Evolutionary conservation across 2,888 invertebrate genomes (phyloP), one percentile per base, ranked within the genome.

Genomic region (Torymus tubicola): DNA sequence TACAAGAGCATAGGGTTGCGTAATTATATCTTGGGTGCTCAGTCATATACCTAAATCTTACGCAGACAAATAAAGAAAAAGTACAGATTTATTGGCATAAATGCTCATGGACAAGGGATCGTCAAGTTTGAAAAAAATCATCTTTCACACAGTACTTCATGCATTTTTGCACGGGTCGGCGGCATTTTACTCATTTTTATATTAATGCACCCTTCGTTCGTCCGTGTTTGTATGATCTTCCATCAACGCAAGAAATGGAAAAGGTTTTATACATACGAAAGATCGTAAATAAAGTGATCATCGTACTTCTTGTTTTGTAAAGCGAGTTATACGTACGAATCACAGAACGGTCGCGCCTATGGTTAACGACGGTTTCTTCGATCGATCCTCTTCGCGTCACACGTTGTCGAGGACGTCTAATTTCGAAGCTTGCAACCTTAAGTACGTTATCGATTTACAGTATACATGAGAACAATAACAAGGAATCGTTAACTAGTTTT

Each of bases 381-480:
- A 72, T 72, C 72, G 63, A 72, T 65, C 73, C 57, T 55, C 64
- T 64, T 52, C 13, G 24, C 24, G 53, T 52, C 16, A n/a, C 24
- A 14, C 18, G 21, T 60, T 5, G 4, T 11, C 8, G 57, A 13
- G 52, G n/a, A 2, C 72, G 63, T 72, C 72, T 72, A 65, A 73
- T 73, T 73, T 73, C 18, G 73, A 18, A 73, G 73, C 64, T 73
- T 57, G 64, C 65, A 73, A 73, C 73, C 64, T 65, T 55, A 65
- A 73, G 64, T 64, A 57, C 64, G 55, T 73, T 57, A 65, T 57
- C 73, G 73, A 73, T 73, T 50, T 50, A 65, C 73, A 57, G 64
- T 73, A 42, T 65, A 42, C 42, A 21, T 52, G 21, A 4, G 63
- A 64, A 42, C 55, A 65, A 55, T 73, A 65, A 73, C 73, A 65